Evolutionary conservation across 2,113 vertebrate species (phyloP), one percentile per base, ranked within the genome.

Genomic region (Nansenia antarctica): DNA sequence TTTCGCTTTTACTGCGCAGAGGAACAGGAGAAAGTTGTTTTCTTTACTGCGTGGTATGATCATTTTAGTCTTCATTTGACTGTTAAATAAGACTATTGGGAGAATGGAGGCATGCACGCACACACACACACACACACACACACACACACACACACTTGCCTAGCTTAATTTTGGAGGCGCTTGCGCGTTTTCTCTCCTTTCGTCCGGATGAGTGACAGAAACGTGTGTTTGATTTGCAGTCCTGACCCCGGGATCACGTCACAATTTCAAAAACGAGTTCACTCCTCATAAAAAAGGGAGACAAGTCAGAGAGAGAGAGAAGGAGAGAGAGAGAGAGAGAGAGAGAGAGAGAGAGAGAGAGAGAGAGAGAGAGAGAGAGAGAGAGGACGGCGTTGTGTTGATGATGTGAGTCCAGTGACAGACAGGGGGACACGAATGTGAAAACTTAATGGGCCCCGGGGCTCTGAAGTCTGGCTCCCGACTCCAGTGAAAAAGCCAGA

Each of bases 361-460:
- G 15, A 30, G 9, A 15, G 58, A 54, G 26, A 76, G 76, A 60
- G 82, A 88, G 54, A 35, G 24, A 57, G 20, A 34, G 78, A 59
- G 81, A 76, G 77, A 34, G 24, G 53, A 32, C 58, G 68, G 45
- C 12, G 70, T 83, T 84, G 39, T 39, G 76, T 69, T 85, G 80
- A 85, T 85, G 80, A 85, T 81, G 79, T 55, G 80, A 79, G 81
- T 80, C 79, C 81, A 88, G 87, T 80, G 87, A 89, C 88, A 89
- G 90, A 80, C 82, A 60, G 69, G 76, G 87, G 87, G 86, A 88
- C 84, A 82, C 70, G 65, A 84, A 86, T 83, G 88, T 84, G 85
- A 86, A 88, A 86, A 85, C 82, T 84, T 89, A 89, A 90, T 88
- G 87, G 87, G 74, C 59, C 83, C 69, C n/a, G n/a, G 80, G 81